Percentiles rank a stretch among this genome's conserved stretches.
Conservation (phyloP, 2,797 vertebrate genomes). For the Gastrophryne carolinensis region DNA sequence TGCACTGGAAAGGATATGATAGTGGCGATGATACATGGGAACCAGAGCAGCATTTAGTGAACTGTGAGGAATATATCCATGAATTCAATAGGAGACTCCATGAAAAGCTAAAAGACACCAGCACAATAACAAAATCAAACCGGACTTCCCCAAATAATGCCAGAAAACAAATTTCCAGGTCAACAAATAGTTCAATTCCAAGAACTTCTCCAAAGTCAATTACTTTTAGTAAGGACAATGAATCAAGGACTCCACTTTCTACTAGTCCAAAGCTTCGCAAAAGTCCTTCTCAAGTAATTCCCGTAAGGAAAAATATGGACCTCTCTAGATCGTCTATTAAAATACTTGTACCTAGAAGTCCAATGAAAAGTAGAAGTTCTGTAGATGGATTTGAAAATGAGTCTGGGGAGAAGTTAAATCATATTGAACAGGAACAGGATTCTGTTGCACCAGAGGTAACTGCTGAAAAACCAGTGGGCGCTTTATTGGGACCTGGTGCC, state of each 20-base stretch:
- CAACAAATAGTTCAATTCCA: conserved; percentile 72
- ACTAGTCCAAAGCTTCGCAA: conserved; percentile 74
- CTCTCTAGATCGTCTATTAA: conserved; percentile 91
- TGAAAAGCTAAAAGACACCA: conserved; percentile 73
- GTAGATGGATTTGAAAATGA: conserved; percentile 85
- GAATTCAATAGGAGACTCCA: conserved; percentile 84
- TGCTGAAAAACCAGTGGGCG: conserved; percentile 81
- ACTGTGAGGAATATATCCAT: conserved; percentile 88
- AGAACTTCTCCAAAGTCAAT: conserved; percentile 68
- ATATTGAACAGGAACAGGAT: conserved; percentile 82
- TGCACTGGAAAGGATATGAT: conserved; percentile 91
- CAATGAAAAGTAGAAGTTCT: conserved; percentile 82
- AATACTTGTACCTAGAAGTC: conserved; percentile 96
- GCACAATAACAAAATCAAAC: conserved; percentile 76
- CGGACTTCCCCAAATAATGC: conserved; percentile 77
- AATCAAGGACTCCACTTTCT: conserved; percentile 67
- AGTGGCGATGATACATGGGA: conserved; percentile 94
- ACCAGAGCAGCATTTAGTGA: conserved; percentile 88
- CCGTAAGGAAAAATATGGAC: conserved; percentile 84
- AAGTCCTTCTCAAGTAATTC: conserved; percentile 66
- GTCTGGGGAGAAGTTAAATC: conserved; percentile 83
- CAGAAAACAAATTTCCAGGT: conserved; percentile 79
- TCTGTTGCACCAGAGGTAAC: conserved; percentile 87
- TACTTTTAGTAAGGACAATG: conserved; percentile 67
- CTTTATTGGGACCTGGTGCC: conserved; percentile 83